Evolutionary conservation across 2,888 invertebrate species (phyloP), one percentile per base, ranked within the genome.

Genomic region (Cerastis rubricosa): DNA sequence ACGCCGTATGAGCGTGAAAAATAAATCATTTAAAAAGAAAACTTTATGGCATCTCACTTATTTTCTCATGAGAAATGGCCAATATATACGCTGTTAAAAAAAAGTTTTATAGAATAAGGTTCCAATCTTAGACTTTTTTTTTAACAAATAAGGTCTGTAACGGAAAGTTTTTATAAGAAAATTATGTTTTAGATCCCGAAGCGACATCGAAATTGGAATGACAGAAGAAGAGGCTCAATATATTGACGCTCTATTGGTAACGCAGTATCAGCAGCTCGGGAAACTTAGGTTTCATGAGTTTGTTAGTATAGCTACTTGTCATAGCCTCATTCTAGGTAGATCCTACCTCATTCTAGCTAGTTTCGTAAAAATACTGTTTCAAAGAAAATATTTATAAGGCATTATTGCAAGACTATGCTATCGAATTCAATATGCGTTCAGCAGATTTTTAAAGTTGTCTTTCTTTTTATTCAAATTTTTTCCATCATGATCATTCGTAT

Each of bases 171-270:
- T 54, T n/a, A n/a, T 54, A 11, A n/a, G n/a, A 54, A 61, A 19
- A 19, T 35, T 35, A 51, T 25, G 19, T 40, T 57, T 54, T 54
- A 54, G 69, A 73, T 86, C 89, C 3, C 91, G 92, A 70, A 94
- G 90, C 51, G 90, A 92, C 29, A 90, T 94, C 66, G 93, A 94
- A 82, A 90, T 93, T n/a, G 92, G 92, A 0, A 89, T 95, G 84
- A 92, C 95, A 0, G 93, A 93, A 45, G 96, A 95, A 73, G 96
- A 96, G 70, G 86, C 92, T 0, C 91, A 91, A 57, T 95, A 94
- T 65, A 91, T 94, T 0, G 89, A 92, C 8, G 91, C 94, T 0
- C 81, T 95, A 14, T 74, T 96, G 6, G 78, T 77, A 0, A 87
- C 86, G 0, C 91, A 94, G 70, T 94, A 94, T 57, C 74, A 86